Base-by-base conservation (phyloP, 2,113 vertebrate species). In the Entomyzon cyanotis region DNA sequence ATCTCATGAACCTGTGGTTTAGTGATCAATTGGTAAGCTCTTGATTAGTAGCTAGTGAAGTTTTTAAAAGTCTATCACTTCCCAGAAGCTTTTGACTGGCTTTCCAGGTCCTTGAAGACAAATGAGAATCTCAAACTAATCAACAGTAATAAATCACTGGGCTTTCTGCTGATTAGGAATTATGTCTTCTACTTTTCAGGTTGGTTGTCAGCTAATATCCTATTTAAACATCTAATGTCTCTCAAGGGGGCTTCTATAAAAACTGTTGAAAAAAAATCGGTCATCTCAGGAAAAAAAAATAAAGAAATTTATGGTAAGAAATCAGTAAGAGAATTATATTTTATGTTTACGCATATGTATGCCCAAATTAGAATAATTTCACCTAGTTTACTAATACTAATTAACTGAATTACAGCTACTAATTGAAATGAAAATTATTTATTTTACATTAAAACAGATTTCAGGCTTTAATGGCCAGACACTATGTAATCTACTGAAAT, bases 61-160 rank as follows among this genome's bases (percentile, higher is more conserved):
- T 85, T 97, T 76, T 96, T 74, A 95, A 95, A 94, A 86, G 14
- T 47, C 78, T 74, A 33, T 90, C 65, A 68, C 39, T 96, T 97
- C 92, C 95, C 79, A 95, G 84, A 96, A 97, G 68, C 59, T 84
- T 97, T 86, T 93, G 84, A 93, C 73, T 71, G 31, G 46, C 74
- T 96, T 95, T 94, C 59, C 47, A 90, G 55, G 35, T 81, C 83
- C 77, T 92, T 87, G 76, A 96, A 96, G 90, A 96, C 84, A 96
- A 95, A 96, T 92, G 59, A 78, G 56, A 53, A 96, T 89, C 89
- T 97, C 46, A 90, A 35, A 89, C 76, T 89, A 93, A 93, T 95
- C 89, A 96, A 95, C 96, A 95, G 50, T 44, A 95, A 92, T 95
- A 94, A 78, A 96, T 96, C 87, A 95, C 91, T 84, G 33, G 49